A percentile compares a stretch with the other conserved stretches of the same genome.
phyloP scores from a whole-genome alignment of 2,888 invertebrate genomes.

The Drosophila maculinotata region DNA sequence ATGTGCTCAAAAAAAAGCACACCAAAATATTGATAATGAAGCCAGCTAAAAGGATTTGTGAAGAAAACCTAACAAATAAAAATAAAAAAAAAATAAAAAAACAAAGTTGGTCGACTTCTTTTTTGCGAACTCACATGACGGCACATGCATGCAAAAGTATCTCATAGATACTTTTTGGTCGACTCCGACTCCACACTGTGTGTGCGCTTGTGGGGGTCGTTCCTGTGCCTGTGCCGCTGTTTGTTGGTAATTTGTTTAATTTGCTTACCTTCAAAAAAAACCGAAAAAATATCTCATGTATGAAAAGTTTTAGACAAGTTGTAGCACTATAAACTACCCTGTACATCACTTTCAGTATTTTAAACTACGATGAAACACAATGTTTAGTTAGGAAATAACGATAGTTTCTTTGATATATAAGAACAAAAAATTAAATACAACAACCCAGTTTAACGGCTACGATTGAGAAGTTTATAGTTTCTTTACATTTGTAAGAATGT shows the following conservation, averaged over 20 bases:
- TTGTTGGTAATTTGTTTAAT: constrained; percentile 77
- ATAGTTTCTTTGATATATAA: too few relatives aligned
- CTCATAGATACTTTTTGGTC: constrained; percentile 63
- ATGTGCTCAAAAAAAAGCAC: constrained; percentile 61
- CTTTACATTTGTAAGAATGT: too few relatives aligned
- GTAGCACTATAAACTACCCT: constrained; percentile 22
- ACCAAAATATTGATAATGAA: constrained; percentile 73
- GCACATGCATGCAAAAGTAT: constrained; percentile 71
- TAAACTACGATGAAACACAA: too few relatives aligned
- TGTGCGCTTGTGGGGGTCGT: constrained; percentile 33
- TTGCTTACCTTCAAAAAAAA: constrained; percentile 66
- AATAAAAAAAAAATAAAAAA: constrained; percentile 41
- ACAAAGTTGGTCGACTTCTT: constrained; percentile 23
- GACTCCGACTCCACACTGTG: constrained; percentile 20
- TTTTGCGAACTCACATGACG: constrained; percentile 55
- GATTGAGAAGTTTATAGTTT: too few relatives aligned
- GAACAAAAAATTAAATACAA: too few relatives aligned
- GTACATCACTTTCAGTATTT: too few relatives aligned
- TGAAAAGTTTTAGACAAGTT: background rate
- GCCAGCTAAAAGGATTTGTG: constrained; percentile 64
- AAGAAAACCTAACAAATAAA: constrained; percentile 62
- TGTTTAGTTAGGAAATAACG: background rate
- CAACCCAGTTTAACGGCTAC: too few relatives aligned
- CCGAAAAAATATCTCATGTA: background rate
- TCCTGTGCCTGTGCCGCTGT: constrained; percentile 40